A percentile compares a stretch with the other conserved stretches of the same genome.
Evolutionary conservation across 2,113 vertebrate species (phyloP).

Genomic region (Trogon surrucura): DNA sequence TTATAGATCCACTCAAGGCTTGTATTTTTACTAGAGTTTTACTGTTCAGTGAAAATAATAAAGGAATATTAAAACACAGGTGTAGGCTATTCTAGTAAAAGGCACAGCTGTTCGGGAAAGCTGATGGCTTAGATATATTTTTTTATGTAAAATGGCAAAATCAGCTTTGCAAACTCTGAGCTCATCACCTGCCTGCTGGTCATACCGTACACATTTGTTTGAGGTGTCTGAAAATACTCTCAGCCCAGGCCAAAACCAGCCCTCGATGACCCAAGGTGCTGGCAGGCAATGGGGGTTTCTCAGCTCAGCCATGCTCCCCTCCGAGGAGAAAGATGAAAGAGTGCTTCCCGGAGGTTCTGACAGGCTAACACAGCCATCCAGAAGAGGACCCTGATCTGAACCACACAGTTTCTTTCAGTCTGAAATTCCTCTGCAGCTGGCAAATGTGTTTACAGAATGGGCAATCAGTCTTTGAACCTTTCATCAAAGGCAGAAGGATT

Average conservation of each 20-base stretch:
- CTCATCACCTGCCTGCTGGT: background rate
- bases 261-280: accelerated
- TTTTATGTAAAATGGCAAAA: slow-evolving; percentile 7
- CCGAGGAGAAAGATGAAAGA: background rate
- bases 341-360: background rate
- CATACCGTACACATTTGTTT: background rate
- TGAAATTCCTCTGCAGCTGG: background rate
- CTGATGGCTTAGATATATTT: slow-evolving; percentile 34
- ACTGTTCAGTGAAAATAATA: slow-evolving; percentile 65
- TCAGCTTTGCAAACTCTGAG: background rate
- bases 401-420: background rate
- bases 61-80: slow-evolving; percentile 39
- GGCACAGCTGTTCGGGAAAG: slow-evolving; percentile 38
- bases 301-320: background rate
- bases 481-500: background rate
- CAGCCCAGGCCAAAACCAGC: background rate
- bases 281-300: background rate
- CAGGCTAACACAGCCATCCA: background rate
- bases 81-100: slow-evolving; percentile 58
- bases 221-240: background rate
- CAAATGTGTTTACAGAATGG: background rate
- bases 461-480: background rate
- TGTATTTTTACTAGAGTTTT: slow-evolving; percentile 72
- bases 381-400: background rate
- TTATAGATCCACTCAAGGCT: slow-evolving; percentile 69